These are phyloP conservation scores for Amphipoea lucens DNA, from an alignment of 2,888 invertebrate genomes.

Conservation along the genomic window DNA sequence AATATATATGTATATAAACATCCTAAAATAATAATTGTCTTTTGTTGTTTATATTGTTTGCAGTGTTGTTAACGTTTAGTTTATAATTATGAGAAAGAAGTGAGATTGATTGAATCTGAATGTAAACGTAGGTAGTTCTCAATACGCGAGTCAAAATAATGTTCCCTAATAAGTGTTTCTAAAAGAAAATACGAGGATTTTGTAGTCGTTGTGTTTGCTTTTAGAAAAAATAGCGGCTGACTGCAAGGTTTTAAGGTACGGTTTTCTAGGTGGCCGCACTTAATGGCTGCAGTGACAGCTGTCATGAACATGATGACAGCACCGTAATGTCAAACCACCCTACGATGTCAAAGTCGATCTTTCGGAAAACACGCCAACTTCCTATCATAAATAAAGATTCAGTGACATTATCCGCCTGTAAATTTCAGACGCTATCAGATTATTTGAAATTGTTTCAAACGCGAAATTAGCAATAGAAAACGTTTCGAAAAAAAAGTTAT, in stretches of 20 bases:
- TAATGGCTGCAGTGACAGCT: too few species aligned
- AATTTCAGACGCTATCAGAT: too few species aligned
- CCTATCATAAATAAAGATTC: too few species aligned
- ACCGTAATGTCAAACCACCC: too few species aligned
- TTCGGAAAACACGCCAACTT: too few species aligned
- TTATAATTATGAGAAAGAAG: conserved; percentile 35
- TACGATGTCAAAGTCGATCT: too few species aligned
- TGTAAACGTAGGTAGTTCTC: conserved; percentile 37
- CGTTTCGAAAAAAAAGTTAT: too few species aligned
- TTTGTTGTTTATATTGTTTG: conserved; percentile 54
- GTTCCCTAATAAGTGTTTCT: conserved; percentile 30
- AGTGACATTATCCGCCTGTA: too few species aligned
- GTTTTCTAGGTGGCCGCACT: too few species aligned
- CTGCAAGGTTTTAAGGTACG: not conserved
- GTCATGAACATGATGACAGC: too few species aligned
- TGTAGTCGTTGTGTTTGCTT: conserved; percentile 18
- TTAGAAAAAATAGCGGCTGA: conserved; percentile 50
- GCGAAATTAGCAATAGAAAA: too few species aligned
- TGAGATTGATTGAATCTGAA: conserved; percentile 68
- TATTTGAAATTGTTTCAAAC: too few species aligned
- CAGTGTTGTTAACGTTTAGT: conserved; percentile 53
- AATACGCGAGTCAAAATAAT: conserved; percentile 18
- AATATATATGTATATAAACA: conserved; percentile 54
- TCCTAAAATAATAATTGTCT: conserved; percentile 32
- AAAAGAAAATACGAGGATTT: conserved; percentile 14